Evolutionary conservation across 2,113 vertebrate species (phyloP).

Genomic region (Psammodynastes pulverulentus): DNA sequence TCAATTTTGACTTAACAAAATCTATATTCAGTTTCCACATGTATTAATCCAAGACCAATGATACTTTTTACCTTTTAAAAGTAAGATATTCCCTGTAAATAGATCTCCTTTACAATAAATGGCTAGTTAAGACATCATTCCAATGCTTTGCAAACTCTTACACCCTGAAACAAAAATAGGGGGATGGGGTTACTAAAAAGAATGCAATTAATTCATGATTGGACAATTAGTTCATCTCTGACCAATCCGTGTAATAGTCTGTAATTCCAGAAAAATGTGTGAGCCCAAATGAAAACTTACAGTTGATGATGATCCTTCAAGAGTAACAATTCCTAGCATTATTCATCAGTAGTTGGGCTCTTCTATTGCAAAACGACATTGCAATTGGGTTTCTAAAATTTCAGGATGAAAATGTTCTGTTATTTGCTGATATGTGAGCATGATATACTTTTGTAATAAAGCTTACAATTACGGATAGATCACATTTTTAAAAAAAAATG

Average conservation of each 20-base stretch:
- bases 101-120: neutral
- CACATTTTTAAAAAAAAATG: neutral
- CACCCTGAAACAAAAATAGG: neutral
- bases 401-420: neutral
- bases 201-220: neutral
- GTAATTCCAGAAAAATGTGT: neutral
- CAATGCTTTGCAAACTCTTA: neutral
- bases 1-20: neutral
- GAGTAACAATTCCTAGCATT: neutral
- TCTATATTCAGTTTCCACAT: neutral
- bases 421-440: neutral
- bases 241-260: neutral
- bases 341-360: neutral
- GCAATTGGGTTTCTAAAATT: neutral
- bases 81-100: neutral
- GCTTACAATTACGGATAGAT: neutral
- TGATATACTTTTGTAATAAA: neutral
- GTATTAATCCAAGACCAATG: neutral
- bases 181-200: neutral
- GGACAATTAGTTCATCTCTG: neutral
- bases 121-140: neutral
- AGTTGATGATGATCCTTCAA: neutral
- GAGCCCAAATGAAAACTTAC: neutral
- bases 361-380: neutral
- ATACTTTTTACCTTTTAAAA: neutral